These are phyloP conservation scores for Agrochola lychnidis DNA, from an alignment of 2,888 invertebrate species.

Conservation along the genomic window DNA sequence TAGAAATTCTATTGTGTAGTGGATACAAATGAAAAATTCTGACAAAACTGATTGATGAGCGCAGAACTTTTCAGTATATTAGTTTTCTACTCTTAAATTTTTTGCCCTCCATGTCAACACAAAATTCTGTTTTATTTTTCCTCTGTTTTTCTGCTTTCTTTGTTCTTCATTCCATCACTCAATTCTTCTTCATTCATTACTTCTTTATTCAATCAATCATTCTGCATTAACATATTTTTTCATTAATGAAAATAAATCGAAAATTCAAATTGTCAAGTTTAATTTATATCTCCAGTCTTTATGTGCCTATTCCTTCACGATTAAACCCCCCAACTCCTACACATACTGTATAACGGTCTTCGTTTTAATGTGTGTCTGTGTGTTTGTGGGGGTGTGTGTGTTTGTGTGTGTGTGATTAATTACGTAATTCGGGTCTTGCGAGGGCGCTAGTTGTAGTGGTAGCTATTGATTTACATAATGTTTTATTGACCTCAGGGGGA, in stretches of 20 bases:
- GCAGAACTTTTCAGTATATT: not conserved
- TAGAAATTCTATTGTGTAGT: not conserved
- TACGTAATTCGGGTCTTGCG: constrained; percentile 73
- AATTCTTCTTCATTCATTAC: not conserved
- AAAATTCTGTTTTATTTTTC: not conserved
- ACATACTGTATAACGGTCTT: constrained; percentile 11
- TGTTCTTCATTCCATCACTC: not conserved
- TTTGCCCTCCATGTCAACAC: not conserved
- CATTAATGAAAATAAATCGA: not conserved
- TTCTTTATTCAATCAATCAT: not conserved
- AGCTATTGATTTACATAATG: constrained; percentile 73
- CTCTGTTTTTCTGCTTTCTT: not conserved
- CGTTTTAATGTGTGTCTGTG: not conserved
- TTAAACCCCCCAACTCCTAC: constrained; percentile 1
- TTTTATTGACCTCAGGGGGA: constrained; percentile 67
- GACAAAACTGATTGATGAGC: not conserved
- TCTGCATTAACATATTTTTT: not conserved
- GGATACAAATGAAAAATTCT: not conserved
- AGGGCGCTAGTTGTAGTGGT: constrained; percentile 72
- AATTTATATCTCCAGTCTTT: not conserved
- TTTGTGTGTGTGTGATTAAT: constrained; percentile 77
- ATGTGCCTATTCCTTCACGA: constrained; percentile 15
- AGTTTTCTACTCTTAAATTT: not conserved
- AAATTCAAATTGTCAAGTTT: not conserved
- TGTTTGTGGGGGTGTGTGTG: constrained; percentile 33